Evolutionary conservation across 2,113 vertebrate species (phyloP).

Genomic region (Actenoides hombroni): DNA sequence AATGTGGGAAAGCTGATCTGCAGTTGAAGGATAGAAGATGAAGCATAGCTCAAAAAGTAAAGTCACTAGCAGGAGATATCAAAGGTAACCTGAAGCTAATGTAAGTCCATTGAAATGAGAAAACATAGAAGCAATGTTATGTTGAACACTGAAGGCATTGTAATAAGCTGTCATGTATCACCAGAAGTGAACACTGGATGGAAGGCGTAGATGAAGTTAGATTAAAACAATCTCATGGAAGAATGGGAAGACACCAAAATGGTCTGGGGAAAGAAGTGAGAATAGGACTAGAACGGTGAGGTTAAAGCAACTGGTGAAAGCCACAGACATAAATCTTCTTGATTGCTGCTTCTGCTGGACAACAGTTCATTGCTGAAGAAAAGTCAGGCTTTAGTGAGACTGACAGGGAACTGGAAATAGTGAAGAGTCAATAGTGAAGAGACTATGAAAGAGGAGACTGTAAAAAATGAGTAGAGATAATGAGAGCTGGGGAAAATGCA

Average conservation of each 20-base stretch:
- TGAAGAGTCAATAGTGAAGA: background rate
- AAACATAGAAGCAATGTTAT: background rate
- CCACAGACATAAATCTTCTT: background rate
- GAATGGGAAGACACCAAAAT: background rate
- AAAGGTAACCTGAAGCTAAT: background rate
- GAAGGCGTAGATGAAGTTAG: background rate
- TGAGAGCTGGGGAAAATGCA: background rate
- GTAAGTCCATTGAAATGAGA: background rate
- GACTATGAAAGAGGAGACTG: background rate
- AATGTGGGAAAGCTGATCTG: background rate
- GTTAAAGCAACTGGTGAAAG: background rate
- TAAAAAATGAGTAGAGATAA: background rate
- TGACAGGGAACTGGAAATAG: conserved; percentile 9
- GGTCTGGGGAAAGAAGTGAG: background rate
- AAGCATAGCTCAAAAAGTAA: background rate
- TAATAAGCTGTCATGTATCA: background rate
- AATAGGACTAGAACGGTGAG: background rate
- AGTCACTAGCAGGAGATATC: background rate
- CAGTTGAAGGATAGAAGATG: background rate
- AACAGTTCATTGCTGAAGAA: background rate
- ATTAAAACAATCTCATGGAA: background rate
- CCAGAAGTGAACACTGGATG: background rate
- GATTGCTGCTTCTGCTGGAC: background rate
- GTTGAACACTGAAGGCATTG: background rate
- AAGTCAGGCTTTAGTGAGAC: conserved; percentile 19